A percentile compares a stretch with the other conserved stretches of the same genome.
Conservation (phyloP, 2,113 vertebrate species). For the Phasianus colchicus region DNA sequence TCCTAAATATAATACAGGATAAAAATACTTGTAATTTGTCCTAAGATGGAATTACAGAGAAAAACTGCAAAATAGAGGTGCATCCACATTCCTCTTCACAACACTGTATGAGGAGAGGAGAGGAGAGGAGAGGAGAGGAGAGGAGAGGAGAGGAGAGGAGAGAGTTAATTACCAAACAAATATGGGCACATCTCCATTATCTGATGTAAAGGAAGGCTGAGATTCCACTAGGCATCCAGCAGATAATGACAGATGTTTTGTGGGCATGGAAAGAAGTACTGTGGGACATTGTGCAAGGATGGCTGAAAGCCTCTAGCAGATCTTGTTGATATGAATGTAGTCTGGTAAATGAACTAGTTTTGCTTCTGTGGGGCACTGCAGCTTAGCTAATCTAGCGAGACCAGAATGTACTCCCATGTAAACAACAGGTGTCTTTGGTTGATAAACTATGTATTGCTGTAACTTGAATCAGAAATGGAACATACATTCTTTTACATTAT, state of each 20-base stretch:
- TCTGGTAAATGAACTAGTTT: background rate
- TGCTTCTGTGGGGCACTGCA: background rate
- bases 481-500: background rate
- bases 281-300: background rate
- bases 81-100: background rate
- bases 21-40: slow-evolving; percentile 4
- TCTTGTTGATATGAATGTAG: accelerated
- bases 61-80: background rate
- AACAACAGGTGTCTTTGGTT: background rate
- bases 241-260: background rate
- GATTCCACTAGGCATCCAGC: background rate
- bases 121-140: too few species aligned
- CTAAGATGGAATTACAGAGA: background rate
- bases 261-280: background rate
- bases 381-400: background rate
- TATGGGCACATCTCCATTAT: background rate
- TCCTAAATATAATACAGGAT: background rate
- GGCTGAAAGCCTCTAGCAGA: background rate
- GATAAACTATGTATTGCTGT: background rate
- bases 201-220: background rate
- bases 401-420: background rate
- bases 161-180: background rate
- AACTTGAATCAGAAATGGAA: background rate
- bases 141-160: too few species aligned
- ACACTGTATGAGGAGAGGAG: too few species aligned